These are phyloP conservation scores for Heterotis niloticus DNA, from an alignment of 2,113 vertebrate species.

Conservation along the genomic window DNA sequence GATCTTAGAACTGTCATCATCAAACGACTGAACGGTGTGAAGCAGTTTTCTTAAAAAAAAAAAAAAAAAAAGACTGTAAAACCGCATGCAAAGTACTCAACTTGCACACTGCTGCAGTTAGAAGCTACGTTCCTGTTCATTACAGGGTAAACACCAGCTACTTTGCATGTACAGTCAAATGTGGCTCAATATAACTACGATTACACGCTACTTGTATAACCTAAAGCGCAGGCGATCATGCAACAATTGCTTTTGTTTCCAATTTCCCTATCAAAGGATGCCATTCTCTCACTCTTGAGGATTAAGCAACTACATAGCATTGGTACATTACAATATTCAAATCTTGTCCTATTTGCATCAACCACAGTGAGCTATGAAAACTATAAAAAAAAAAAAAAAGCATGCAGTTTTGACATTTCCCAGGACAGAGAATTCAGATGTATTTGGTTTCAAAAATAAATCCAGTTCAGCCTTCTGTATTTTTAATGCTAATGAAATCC, in stretches of 20 bases:
- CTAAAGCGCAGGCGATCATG: no score
- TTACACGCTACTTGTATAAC: no score
- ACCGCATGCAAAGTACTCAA: no score
- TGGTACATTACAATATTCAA: neutral
- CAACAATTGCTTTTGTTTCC: no score
- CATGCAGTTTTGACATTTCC: neutral
- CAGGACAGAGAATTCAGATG: neutral
- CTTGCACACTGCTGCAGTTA: no score
- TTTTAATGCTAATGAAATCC: neutral
- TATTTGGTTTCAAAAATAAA: neutral
- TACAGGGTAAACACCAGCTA: no score
- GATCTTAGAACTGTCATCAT: neutral
- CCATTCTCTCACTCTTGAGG: neutral
- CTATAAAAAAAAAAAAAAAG: neutral
- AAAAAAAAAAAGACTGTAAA: no score
- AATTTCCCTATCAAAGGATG: neutral
- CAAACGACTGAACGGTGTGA: neutral
- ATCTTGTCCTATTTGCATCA: neutral
- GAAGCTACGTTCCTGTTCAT: no score
- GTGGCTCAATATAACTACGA: no score
- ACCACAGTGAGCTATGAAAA: neutral
- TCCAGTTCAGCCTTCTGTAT: neutral
- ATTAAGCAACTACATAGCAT: neutral
- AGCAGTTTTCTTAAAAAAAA: neutral
- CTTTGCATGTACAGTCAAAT: no score